Evolutionary conservation across 2,113 vertebrate genomes (phyloP).

Genomic region (Pteropus alecto): DNA sequence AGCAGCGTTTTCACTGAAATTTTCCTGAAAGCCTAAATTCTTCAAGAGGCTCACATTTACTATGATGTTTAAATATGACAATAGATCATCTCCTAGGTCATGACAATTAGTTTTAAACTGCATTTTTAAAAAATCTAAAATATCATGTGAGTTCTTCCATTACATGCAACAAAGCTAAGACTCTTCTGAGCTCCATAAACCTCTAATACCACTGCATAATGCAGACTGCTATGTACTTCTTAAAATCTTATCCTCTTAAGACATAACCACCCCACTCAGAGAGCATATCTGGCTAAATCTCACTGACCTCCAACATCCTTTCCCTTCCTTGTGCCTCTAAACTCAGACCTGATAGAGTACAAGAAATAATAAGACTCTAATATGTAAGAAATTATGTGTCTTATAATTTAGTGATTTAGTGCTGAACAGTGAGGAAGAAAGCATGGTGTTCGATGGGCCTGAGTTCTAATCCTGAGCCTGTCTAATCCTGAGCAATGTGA

Average conservation of each 20-base stretch:
- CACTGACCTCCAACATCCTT: not conserved
- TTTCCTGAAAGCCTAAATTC: constrained; percentile 30
- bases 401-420: not conserved
- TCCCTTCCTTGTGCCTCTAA: not conserved
- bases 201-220: not conserved
- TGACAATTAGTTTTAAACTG: not conserved
- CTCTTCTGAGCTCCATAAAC: not conserved
- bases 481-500: not conserved
- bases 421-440: not conserved
- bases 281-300: not conserved
- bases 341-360: not conserved
- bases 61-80: not conserved
- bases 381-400: not conserved
- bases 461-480: not conserved
- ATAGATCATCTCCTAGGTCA: not conserved
- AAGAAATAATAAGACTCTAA: not conserved
- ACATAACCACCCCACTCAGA: not conserved
- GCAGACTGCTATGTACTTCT: not conserved
- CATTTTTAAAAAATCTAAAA: constrained; percentile 20
- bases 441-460: not conserved
- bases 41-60: not conserved
- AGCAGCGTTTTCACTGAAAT: not conserved
- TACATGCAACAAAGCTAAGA: not conserved
- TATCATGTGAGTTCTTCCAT: not conserved
- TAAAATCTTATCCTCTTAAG: not conserved